Evolutionary conservation across 1,140 invertebrate species (phyloP).

Genomic region (Tribolium castaneum): DNA sequence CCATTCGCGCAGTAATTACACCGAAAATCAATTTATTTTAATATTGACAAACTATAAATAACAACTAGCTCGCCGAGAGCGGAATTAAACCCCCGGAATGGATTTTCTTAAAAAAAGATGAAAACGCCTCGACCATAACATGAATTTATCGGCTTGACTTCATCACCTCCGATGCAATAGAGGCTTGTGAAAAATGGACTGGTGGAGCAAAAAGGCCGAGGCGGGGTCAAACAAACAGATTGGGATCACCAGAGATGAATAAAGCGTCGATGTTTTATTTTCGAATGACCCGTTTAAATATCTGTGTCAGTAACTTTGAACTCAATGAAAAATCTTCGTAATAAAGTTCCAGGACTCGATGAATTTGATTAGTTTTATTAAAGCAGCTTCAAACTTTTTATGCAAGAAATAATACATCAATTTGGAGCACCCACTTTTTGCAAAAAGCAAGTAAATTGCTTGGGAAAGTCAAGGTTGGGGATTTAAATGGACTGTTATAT

Average conservation of each 20-base stretch:
- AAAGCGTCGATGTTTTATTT: not conserved
- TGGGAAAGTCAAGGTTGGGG: not conserved
- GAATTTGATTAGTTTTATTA: not conserved
- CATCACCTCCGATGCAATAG: constrained; percentile 8
- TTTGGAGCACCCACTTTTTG: not conserved
- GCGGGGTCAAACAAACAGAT: not conserved
- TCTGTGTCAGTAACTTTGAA: not conserved
- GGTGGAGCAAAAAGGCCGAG: not conserved
- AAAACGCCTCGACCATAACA: constrained; percentile 18
- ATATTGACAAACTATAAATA: constrained; percentile 27
- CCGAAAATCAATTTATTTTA: constrained; percentile 13
- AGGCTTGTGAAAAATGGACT: not conserved
- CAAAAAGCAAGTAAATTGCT: not conserved
- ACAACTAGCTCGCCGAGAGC: not conserved
- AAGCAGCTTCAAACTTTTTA: not conserved
- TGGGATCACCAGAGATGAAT: not conserved
- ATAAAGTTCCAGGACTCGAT: not conserved
- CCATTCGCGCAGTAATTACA: not conserved
- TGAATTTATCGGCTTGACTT: constrained; percentile 24
- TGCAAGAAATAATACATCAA: not conserved
- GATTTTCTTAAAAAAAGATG: constrained; percentile 10
- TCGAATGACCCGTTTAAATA: not conserved
- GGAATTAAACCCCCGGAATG: constrained; percentile 10
- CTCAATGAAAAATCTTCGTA: not conserved
- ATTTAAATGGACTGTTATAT: not conserved